Conservation (phyloP, 2,888 invertebrate genomes). For the Diaprepes abbreviatus region DNA sequence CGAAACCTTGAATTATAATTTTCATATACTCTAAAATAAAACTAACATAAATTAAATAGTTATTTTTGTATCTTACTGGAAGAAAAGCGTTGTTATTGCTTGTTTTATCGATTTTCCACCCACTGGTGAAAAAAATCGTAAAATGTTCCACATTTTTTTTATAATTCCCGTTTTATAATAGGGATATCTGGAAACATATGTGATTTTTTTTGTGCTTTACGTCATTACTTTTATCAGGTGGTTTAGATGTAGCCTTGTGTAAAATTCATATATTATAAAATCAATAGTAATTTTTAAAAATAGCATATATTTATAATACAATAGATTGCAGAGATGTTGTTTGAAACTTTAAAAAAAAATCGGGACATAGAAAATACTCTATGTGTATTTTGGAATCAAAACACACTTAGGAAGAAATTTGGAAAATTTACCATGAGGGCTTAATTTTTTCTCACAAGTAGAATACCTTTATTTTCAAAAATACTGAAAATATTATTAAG, state of each 20-base stretch:
- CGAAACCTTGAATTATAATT: not conserved
- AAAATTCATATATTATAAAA: not conserved
- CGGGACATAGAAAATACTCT: too few species aligned
- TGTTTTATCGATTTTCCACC: constrained; percentile 28
- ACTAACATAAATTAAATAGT: constrained; percentile 18
- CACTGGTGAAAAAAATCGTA: constrained; percentile 29
- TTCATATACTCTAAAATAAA: constrained; percentile 14
- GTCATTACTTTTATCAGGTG: constrained; percentile 25
- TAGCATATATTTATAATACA: too few species aligned
- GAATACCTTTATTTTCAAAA: too few species aligned
- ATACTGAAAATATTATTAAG: too few species aligned
- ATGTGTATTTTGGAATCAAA: too few species aligned
- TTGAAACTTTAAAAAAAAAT: too few species aligned
- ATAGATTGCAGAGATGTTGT: too few species aligned
- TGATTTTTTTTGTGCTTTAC: constrained; percentile 24
- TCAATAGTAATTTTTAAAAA: not conserved
- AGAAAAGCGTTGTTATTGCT: not conserved
- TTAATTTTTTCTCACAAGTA: too few species aligned
- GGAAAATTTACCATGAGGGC: too few species aligned
- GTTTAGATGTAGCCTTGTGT: not conserved
- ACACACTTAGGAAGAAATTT: too few species aligned
- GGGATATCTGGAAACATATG: constrained; percentile 10
- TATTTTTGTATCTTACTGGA: constrained; percentile 24
- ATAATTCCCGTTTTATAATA: constrained; percentile 20
- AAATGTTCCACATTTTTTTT: constrained; percentile 28